Base-by-base conservation (phyloP, 2,113 vertebrate species). In the Nycticebus coucang region DNA sequence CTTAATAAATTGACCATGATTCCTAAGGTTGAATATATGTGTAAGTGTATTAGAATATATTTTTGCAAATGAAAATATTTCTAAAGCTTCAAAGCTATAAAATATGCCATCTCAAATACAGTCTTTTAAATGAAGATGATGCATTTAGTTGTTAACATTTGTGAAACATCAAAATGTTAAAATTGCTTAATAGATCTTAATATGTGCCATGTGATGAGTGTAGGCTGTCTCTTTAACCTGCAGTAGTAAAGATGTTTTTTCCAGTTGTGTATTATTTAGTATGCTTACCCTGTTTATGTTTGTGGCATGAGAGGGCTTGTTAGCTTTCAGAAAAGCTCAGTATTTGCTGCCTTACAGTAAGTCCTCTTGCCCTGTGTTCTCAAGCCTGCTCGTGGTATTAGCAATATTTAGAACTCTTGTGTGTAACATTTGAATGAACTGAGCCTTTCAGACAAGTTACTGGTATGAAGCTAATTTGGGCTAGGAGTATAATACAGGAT, bases 401-500 rank as follows among this genome's bases (percentile, higher is more conserved):
- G 98, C 98, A 98, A 98, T 99, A 99, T 99, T 99, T 99, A 99
- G 99, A 99, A 98, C 97, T 97, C 97, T 97, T 97, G 98, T 98
- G 98, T 98, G 98, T 98, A 99, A 98, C 98, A 97, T 99, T 97
- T 97, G 95, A 71, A 98, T 98, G 98, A 98, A 96, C 96, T 94
- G 97, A 98, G 95, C 93, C 95, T 98, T 98, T 98, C 98, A 98
- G 97, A 97, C 96, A 98, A 98, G 96, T 94, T 95, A 95, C 97
- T 97, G 94, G 97, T 96, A 97, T 57, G 89, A 97, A 98, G 96
- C 97, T 98, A 98, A 98, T 98, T 97, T 95, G 95, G 96, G 98
- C 96, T 97, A 97, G 95, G 83, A 97, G 84, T 91, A 91, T 96
- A 96, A 94, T 92, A 66, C 64, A 93, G 93, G 97, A 97, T 55